Evolutionary conservation across 2,797 vertebrate species (phyloP), one percentile per base, ranked within the genome.

Genomic region (Tachyglossus aculeatus): DNA sequence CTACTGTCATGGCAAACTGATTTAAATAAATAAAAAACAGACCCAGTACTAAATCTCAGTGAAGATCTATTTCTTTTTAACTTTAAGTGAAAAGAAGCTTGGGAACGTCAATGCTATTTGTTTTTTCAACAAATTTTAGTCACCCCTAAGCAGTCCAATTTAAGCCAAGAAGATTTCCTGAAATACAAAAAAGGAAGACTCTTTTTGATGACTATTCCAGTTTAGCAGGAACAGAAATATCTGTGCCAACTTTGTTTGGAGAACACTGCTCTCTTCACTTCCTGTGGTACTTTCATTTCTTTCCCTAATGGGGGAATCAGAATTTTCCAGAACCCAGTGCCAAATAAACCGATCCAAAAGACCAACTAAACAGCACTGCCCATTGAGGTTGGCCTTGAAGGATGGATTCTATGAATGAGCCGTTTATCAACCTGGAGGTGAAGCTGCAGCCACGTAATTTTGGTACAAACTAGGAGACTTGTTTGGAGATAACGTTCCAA

Each of bases 251-350:
- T 73, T 73, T 76, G 57, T 1, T n/a, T 71, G 50, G 61, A 61
- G 32, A n/a, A n/a, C n/a, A n/a, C n/a, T 55, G 33, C 61, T 76
- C 51, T 53, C 59, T 68, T 78, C 67, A 67, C 53, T 74, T 50
- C 47, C 65, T 25, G 18, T 33, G 61, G 15, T 8, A 69, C 22
- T 59, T 40, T 29, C 27, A 52, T 51, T 67, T 54, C 27, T 39
- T 41, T 24, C 60, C 33, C 60, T 31, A 70, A 67, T 0, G 44
- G 37, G 71, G 67, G 27, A 5, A 24, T 11, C 25, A 45, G 43
- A 11, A 44, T 65, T 33, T 74, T 74, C 25, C 57, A 25, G n/a
- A n/a, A n/a, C 44, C 14, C 31, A 58, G 67, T 60, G 58, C 54
- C 25, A 61, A 48, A 25, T 37, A 24, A 43, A 52, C 14, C 3